These are phyloP conservation scores for Equus quagga DNA, from an alignment of 2,113 vertebrate genomes.

Conservation along the genomic window DNA sequence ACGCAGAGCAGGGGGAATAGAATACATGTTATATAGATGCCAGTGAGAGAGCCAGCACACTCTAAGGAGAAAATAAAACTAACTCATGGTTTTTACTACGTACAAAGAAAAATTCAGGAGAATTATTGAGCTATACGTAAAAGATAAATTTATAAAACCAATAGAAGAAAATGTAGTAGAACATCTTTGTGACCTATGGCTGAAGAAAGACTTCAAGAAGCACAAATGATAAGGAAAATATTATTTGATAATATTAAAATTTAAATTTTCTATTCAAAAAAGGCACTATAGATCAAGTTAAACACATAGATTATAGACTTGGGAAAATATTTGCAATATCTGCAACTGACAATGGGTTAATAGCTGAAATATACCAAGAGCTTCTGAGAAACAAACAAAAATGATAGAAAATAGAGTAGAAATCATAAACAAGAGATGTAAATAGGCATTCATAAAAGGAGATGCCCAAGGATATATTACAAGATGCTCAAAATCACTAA, in stretches of 20 bases:
- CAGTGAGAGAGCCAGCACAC: background rate
- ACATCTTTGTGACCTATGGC: background rate
- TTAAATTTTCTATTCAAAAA: background rate
- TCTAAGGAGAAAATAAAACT: constrained; percentile 23
- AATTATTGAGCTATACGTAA: background rate
- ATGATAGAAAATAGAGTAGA: background rate
- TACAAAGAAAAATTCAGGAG: constrained; percentile 1
- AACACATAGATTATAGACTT: background rate
- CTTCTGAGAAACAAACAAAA: background rate
- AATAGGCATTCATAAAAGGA: background rate
- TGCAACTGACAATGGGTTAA: background rate
- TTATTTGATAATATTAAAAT: background rate
- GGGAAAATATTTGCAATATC: background rate
- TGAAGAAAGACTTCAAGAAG: background rate
- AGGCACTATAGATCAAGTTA: background rate
- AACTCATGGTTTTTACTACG: background rate
- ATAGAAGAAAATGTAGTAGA: background rate
- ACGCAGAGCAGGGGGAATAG: background rate
- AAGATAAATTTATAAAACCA: background rate
- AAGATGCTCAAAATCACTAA: background rate
- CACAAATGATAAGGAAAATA: constrained; percentile 20
- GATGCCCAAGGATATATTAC: background rate
- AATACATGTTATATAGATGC: background rate
- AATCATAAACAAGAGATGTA: background rate
- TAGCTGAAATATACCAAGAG: background rate